A percentile compares a stretch with the other conserved stretches of the same genome.
These are phyloP conservation scores for Maniola hyperantus DNA, from an alignment of 2,888 invertebrate genomes.

Conservation along the genomic window DNA sequence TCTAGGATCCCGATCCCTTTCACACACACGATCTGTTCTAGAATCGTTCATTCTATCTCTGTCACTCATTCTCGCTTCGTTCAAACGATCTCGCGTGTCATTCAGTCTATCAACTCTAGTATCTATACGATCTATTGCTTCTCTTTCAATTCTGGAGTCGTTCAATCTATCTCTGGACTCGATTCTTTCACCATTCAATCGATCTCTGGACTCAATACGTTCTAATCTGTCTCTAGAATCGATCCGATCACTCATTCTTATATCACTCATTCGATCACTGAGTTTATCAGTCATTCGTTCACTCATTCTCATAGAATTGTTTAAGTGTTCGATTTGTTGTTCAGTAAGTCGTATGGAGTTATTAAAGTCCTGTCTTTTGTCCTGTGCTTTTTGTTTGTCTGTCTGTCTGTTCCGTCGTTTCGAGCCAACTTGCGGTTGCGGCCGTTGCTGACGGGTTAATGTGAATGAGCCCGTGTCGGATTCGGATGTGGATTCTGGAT, in stretches of 20 bases:
- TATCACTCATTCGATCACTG: slow-evolving; percentile 55
- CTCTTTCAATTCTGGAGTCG: slow-evolving; percentile 46
- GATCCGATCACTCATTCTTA: slow-evolving; percentile 49
- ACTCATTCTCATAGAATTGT: slow-evolving; percentile 50
- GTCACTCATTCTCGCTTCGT: too few species aligned
- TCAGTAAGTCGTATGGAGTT: slow-evolving; percentile 53
- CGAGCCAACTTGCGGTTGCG: slow-evolving; percentile 71
- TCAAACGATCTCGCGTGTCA: too few species aligned
- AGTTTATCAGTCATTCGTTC: slow-evolving; percentile 53
- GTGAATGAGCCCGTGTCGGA: slow-evolving; percentile 77
- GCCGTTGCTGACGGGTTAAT: slow-evolving; percentile 69
- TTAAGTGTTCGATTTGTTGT: slow-evolving; percentile 55
- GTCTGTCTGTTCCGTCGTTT: slow-evolving; percentile 65
- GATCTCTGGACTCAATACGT: slow-evolving; percentile 45
- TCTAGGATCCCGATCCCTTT: slow-evolving; percentile 13
- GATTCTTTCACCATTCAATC: slow-evolving; percentile 53
- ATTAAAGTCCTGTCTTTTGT: slow-evolving; percentile 58
- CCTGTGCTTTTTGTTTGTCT: slow-evolving; percentile 65
- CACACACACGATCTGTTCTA: too few species aligned
- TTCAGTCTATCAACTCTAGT: too few species aligned
- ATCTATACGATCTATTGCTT: too few species aligned
- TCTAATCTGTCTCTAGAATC: slow-evolving; percentile 51
- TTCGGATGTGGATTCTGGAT: slow-evolving; percentile 76
- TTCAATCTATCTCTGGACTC: slow-evolving; percentile 50
- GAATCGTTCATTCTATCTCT: too few species aligned